A percentile compares a stretch with the other conserved stretches of the same genome.
These are phyloP conservation scores for Tenthredo distinguenda DNA, from an alignment of 2,888 invertebrate species.

Conservation along the genomic window DNA sequence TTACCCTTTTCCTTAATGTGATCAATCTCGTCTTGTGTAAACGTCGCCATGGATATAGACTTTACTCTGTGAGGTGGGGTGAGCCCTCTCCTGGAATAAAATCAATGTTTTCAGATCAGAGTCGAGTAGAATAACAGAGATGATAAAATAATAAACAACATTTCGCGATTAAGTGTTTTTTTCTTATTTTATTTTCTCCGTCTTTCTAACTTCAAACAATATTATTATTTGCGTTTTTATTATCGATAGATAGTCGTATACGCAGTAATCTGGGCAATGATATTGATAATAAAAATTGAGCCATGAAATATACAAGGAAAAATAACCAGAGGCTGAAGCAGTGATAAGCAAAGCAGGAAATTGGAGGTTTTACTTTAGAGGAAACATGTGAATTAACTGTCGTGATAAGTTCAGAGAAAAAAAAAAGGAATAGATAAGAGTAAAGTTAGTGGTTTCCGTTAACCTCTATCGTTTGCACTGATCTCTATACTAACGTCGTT, in stretches of 20 bases:
- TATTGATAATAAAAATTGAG: background rate
- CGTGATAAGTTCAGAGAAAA: background rate
- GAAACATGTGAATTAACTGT: background rate
- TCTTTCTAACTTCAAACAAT: background rate
- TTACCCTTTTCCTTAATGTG: slow-evolving; percentile 94
- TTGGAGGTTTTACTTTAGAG: background rate
- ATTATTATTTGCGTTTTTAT: background rate
- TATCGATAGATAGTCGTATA: background rate
- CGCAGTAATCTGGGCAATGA: background rate
- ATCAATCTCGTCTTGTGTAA: slow-evolving; percentile 96
- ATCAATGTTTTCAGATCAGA: background rate
- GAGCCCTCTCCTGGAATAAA: slow-evolving; percentile 91
- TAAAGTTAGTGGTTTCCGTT: slow-evolving; percentile 34
- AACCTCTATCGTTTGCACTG: background rate
- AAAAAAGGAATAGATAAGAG: background rate
- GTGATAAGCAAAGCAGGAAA: slow-evolving; percentile 4
- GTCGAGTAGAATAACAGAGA: background rate
- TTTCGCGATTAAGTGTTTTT: background rate
- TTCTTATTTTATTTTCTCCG: background rate
- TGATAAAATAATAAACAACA: background rate
- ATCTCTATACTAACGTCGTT: too few species aligned
- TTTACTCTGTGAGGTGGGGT: slow-evolving; percentile 99
- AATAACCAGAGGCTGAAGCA: background rate
- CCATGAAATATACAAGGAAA: background rate
- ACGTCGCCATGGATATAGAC: slow-evolving; percentile 99